A percentile compares a stretch with the other conserved stretches of the same genome.
Evolutionary conservation across 2,888 invertebrate species (phyloP).

Genomic region (Agonopterix subpropinquella): DNA sequence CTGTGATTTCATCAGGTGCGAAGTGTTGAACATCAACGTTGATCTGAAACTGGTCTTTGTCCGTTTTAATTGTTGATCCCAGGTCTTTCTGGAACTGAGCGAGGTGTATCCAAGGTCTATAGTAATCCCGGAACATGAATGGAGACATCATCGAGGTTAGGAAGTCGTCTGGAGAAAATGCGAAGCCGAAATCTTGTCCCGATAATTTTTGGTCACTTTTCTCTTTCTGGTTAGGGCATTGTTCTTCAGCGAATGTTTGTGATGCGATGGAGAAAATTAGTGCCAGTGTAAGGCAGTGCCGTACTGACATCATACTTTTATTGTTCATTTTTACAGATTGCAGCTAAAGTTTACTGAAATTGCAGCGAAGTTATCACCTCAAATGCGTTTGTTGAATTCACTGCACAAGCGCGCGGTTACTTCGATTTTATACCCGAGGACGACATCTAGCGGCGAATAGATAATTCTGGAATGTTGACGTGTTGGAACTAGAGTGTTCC

Average conservation of each 20-base stretch:
- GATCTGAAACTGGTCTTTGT: slow-evolving; percentile 76
- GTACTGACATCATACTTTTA: neutral
- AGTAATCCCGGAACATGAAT: slow-evolving; percentile 37
- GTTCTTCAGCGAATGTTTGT: neutral
- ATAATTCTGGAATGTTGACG: slow-evolving; percentile 17
- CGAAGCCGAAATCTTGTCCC: slow-evolving; percentile 63
- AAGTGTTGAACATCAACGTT: slow-evolving; percentile 85
- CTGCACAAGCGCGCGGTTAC: slow-evolving; percentile 16
- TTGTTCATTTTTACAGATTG: neutral
- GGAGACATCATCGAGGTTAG: slow-evolving; percentile 24
- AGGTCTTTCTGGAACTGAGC: slow-evolving; percentile 52
- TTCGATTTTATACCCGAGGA: slow-evolving; percentile 29
- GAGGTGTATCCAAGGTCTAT: slow-evolving; percentile 48
- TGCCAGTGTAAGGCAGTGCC: neutral
- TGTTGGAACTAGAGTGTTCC: neutral
- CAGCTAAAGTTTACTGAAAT: neutral
- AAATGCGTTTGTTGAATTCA: neutral
- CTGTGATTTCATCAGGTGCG: slow-evolving; percentile 81
- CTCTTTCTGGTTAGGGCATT: neutral
- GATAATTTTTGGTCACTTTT: slow-evolving; percentile 1
- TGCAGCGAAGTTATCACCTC: neutral
- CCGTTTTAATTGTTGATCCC: slow-evolving; percentile 62
- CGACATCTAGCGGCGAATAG: slow-evolving; percentile 32
- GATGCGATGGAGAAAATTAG: neutral
- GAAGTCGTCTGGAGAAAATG: slow-evolving; percentile 54